These are phyloP conservation scores for Thunnus albacares DNA, from an alignment of 2,797 vertebrate species.

Conservation along the genomic window DNA sequence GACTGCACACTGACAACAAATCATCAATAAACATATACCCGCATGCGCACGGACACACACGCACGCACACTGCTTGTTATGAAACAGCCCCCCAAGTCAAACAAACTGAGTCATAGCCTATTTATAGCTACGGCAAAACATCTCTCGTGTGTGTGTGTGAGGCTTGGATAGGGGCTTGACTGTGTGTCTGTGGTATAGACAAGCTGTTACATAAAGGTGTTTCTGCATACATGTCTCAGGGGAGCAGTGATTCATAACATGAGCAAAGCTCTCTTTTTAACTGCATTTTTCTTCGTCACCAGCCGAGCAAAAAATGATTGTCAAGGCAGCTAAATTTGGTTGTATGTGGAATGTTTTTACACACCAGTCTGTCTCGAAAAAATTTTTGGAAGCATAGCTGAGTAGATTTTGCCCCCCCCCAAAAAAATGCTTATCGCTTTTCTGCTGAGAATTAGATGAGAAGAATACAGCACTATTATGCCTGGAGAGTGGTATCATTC, in stretches of 20 bases:
- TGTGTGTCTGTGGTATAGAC: slow-evolving; percentile 58
- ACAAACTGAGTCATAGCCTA: slow-evolving; percentile 82
- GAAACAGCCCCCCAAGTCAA: slow-evolving; percentile 79
- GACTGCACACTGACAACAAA: slow-evolving; percentile 1
- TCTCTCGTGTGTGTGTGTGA: slow-evolving; percentile 68
- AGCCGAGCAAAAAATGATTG: slow-evolving; percentile 25
- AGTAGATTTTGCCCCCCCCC: background rate
- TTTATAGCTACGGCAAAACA: slow-evolving; percentile 77
- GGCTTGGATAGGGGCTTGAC: slow-evolving; percentile 28
- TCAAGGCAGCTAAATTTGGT: slow-evolving; percentile 23
- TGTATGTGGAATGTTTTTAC: background rate
- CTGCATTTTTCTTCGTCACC: slow-evolving; percentile 67
- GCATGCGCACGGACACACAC: slow-evolving; percentile 19
- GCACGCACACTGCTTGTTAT: slow-evolving; percentile 62
- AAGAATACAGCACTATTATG: background rate
- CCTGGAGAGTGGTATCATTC: background rate
- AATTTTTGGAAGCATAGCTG: background rate
- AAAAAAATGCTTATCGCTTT: background rate
- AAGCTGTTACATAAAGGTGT: slow-evolving; percentile 70
- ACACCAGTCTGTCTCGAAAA: background rate
- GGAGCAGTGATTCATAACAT: slow-evolving; percentile 61
- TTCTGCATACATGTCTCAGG: slow-evolving; percentile 49
- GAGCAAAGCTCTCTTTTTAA: slow-evolving; percentile 43
- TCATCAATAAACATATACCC: slow-evolving; percentile 48
- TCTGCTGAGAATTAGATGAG: background rate